Evolutionary conservation across 2,797 vertebrate genomes (phyloP).

Genomic region (Typhlichthys subterraneus): DNA sequence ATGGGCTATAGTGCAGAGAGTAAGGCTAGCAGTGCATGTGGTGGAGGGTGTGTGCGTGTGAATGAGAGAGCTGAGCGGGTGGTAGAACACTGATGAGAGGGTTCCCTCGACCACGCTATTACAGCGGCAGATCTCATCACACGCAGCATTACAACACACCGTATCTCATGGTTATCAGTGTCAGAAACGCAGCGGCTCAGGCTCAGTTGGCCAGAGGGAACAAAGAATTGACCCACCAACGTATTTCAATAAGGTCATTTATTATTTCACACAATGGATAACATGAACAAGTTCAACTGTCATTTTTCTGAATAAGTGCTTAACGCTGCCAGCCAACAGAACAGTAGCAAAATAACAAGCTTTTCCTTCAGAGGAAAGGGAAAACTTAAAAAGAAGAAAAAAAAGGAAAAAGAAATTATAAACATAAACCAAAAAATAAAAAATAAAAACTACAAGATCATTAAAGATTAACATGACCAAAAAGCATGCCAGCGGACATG

Average conservation of each 20-base stretch:
- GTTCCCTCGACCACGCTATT: constrained; percentile 48
- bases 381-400: constrained; percentile 70
- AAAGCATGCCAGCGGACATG: constrained; percentile 93
- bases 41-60: constrained; percentile 22
- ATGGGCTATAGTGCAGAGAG: constrained; percentile 60
- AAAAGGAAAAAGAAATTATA: constrained; percentile 44
- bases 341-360: constrained; percentile 95
- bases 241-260: constrained; percentile 86
- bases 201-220: constrained; percentile 29
- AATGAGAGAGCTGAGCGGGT: constrained; percentile 7
- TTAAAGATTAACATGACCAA: constrained; percentile 96
- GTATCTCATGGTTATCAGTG: constrained; percentile 2
- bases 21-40: constrained; percentile 53
- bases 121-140: not conserved
- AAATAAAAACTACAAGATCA: constrained; percentile 93
- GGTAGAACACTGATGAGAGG: constrained; percentile 63
- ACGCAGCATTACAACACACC: not conserved
- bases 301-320: constrained; percentile 96
- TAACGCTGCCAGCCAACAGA: constrained; percentile 94
- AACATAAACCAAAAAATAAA: constrained; percentile 36
- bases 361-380: constrained; percentile 87
- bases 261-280: constrained; percentile 99
- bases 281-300: constrained; percentile 99
- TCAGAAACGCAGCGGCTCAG: constrained; percentile 23
- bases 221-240: constrained; percentile 36